Percentiles rank a stretch among this genome's conserved stretches.
Evolutionary conservation across 2,797 vertebrate genomes (phyloP).

Genomic region (Coilia nasus): DNA sequence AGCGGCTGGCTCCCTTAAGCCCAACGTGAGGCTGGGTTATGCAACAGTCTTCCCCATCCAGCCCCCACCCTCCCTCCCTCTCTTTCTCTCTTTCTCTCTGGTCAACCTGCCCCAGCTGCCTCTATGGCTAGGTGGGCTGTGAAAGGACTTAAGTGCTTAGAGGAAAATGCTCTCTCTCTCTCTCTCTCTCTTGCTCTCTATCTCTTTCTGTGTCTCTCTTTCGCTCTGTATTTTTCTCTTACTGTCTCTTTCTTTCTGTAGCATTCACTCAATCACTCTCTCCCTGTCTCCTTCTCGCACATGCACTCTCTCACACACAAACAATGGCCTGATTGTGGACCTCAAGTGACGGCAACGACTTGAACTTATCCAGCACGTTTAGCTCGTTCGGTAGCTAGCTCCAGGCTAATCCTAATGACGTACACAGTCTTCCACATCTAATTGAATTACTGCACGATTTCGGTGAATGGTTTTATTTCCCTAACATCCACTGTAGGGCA

Average conservation of each 20-base stretch:
- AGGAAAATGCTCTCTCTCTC: slow-evolving; percentile 32
- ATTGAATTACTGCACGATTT: background rate
- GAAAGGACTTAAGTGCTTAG: slow-evolving; percentile 50
- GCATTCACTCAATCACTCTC: background rate
- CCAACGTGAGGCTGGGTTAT: slow-evolving; percentile 66
- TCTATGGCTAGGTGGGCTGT: slow-evolving; percentile 32
- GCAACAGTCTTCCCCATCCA: slow-evolving; percentile 59
- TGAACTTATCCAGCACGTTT: slow-evolving; percentile 31
- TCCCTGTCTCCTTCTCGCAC: slow-evolving; percentile 42
- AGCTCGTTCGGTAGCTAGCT: slow-evolving; percentile 20
- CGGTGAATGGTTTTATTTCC: background rate
- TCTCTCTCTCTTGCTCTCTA: background rate
- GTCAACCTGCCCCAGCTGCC: background rate
- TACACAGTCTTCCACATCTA: background rate
- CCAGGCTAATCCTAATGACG: background rate
- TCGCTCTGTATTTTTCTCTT: too few relatives aligned
- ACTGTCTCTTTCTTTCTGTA: slow-evolving; percentile 1
- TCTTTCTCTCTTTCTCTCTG: background rate
- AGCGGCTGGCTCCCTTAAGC: slow-evolving; percentile 62
- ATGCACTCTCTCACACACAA: background rate
- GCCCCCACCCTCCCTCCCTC: background rate
- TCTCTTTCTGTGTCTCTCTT: slow-evolving; percentile 33
- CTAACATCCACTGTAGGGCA: background rate
- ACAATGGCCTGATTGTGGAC: background rate
- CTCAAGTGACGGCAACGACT: too few relatives aligned